Conservation (phyloP, 2,113 vertebrate species). For the Pseudonaja textilis region DNA sequence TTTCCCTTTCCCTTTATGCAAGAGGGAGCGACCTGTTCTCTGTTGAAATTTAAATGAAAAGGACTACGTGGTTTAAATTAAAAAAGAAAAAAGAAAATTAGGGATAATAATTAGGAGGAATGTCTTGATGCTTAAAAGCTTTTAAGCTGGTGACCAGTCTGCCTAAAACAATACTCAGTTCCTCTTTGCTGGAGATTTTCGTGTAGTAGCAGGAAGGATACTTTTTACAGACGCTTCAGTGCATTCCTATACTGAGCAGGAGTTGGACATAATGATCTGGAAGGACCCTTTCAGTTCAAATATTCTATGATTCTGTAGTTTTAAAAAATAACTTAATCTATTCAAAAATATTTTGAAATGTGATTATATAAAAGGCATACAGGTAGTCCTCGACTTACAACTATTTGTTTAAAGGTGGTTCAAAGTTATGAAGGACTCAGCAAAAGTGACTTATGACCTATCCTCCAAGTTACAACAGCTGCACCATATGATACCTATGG, state of each 20-base stretch:
- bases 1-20: background rate
- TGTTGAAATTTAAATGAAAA: background rate
- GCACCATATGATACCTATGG: background rate
- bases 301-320: background rate
- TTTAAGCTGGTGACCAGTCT: background rate
- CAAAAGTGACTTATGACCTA: background rate
- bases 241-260: background rate
- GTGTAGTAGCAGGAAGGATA: background rate
- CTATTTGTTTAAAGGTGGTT: background rate
- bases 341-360: background rate
- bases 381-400: background rate
- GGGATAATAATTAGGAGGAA: background rate
- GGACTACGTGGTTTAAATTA: background rate
- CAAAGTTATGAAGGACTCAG: background rate
- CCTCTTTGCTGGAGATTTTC: background rate
- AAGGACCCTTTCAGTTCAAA: background rate
- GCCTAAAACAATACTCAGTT: background rate
- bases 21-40: background rate
- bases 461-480: background rate
- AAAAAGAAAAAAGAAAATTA: background rate
- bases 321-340: background rate
- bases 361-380: background rate
- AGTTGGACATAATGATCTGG: background rate
- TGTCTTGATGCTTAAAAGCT: background rate
- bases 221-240: background rate